Evolutionary conservation across 2,797 vertebrate species (phyloP), one percentile per base, ranked within the genome.

Genomic region (Antennarius maculatus): DNA sequence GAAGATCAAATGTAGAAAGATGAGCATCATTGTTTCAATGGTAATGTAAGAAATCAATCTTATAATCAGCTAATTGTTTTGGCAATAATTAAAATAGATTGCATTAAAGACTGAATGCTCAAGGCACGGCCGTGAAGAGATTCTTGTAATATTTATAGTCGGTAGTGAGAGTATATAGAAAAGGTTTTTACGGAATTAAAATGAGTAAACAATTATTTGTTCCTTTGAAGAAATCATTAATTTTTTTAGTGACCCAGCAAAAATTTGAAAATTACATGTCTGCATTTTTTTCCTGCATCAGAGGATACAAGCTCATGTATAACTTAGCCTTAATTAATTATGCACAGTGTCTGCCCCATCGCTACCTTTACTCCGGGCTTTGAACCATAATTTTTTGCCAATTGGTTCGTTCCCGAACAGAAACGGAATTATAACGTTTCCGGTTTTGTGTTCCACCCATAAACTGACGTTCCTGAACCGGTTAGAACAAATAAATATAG

Each of bases 201-300:
- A 88, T 82, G 74, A 82, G 82, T 82, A 81, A 69, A 66, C 67
- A 61, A 43, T 56, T 42, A 74, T 66, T 39, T 9, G 41, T 27
- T 82, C 73, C 80, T 83, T 60, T 60, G 84, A 82, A 78, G 17
- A 57, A 62, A 28, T 23, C 4, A 43, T 43, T 43, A 4, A 4
- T 42, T 71, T 42, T 71, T 77, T 82, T 76, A 60, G 85, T 78
- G 64, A 76, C 56, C 77, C 86, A 80, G 61, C 69, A 61, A 74
- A 71, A 47, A 62, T 1, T 23, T 46, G 8, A 52, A 52, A 71
- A 52, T 37, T 74, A 80, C 82, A 82, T n/a, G 71, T 68, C 50
- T 66, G 78, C 80, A 84, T 8, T 69, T 87, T 79, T 81, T 16
- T 18, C 31, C 48, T 63, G 27, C 64, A 49, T 74, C 65, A 64